Evolutionary conservation across 2,888 invertebrate genomes (phyloP).

Genomic region (Lepidochrysops patricia): DNA sequence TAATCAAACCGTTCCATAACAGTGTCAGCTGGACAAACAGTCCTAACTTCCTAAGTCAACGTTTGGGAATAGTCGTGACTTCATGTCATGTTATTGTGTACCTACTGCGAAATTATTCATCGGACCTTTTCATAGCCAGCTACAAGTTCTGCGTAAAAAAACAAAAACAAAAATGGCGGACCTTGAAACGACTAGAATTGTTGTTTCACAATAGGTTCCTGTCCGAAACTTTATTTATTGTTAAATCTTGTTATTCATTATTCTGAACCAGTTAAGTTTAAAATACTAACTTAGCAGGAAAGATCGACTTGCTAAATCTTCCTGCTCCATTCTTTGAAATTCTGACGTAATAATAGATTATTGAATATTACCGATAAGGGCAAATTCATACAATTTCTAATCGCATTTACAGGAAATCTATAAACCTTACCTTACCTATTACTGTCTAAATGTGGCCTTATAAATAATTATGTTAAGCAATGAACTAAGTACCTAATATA

Average conservation of each 20-base stretch:
- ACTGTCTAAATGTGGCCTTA: too few relatives aligned
- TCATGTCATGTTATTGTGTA: background rate
- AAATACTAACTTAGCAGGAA: too few relatives aligned
- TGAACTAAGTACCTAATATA: background rate
- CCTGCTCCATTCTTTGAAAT: background rate
- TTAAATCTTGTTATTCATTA: background rate
- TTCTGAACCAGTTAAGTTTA: background rate
- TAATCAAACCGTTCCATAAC: background rate
- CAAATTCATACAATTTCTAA: too few relatives aligned
- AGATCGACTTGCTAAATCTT: too few relatives aligned
- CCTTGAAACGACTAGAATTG: background rate
- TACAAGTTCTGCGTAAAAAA: background rate
- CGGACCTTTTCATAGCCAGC: background rate
- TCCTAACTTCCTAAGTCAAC: background rate
- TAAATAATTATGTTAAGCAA: background rate
- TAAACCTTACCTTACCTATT: too few relatives aligned
- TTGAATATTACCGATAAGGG: too few relatives aligned
- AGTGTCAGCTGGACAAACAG: background rate
- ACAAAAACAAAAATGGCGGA: background rate
- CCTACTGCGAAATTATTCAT: background rate
- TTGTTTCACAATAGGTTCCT: background rate
- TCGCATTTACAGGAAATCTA: too few relatives aligned
- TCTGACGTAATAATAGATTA: background rate
- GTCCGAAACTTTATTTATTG: background rate
- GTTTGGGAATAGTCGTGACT: background rate